Evolutionary conservation across 1,140 invertebrate species (phyloP).

Genomic region (Drosophila rufa): DNA sequence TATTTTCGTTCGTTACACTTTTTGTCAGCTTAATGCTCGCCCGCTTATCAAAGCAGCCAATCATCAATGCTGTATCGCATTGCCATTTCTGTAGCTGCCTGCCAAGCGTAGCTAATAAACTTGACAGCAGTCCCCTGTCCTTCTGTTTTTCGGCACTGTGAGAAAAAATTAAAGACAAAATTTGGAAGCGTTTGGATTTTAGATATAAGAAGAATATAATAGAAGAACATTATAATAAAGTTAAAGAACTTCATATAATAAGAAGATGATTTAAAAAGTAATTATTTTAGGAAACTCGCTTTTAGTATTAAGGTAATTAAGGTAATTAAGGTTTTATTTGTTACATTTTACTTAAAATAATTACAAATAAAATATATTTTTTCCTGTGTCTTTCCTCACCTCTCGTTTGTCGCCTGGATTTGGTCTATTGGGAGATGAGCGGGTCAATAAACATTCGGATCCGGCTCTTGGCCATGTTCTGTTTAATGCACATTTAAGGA

Average conservation of each 20-base stretch:
- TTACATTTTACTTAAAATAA: too few relatives aligned
- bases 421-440: conserved; percentile 26
- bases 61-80: conserved; percentile 75
- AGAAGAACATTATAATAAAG: too few relatives aligned
- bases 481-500: conserved; percentile 69
- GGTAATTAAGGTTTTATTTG: too few relatives aligned
- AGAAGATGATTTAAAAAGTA: too few relatives aligned
- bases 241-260: too few relatives aligned
- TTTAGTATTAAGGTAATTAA: too few relatives aligned
- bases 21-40: conserved; percentile 79
- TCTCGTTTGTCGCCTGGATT: conserved; percentile 16
- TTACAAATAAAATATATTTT: background rate
- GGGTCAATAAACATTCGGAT: conserved; percentile 51
- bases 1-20: conserved; percentile 69
- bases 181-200: too few relatives aligned
- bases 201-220: too few relatives aligned
- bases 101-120: conserved; percentile 72
- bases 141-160: background rate
- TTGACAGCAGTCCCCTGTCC: conserved; percentile 47
- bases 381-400: background rate
- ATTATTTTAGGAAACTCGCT: too few relatives aligned
- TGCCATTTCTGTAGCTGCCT: conserved; percentile 46
- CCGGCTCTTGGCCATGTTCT: conserved; percentile 32
- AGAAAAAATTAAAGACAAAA: background rate
- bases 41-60: conserved; percentile 79